These are phyloP conservation scores for Diuraphis noxia DNA, from an alignment of 1,140 invertebrate genomes.

Conservation along the genomic window DNA sequence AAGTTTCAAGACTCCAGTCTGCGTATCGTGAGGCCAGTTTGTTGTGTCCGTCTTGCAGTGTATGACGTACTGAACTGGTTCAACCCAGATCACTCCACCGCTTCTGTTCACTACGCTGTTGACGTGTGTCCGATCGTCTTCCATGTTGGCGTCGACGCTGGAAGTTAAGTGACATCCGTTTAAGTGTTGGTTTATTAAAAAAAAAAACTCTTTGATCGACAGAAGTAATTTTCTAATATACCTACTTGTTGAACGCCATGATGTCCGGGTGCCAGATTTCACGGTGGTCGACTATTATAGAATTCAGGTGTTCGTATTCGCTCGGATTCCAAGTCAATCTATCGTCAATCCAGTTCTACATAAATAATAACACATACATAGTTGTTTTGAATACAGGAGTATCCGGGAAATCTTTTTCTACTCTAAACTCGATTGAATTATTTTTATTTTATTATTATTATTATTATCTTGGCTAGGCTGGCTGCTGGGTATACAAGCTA, in stretches of 20 bases:
- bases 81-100: conserved; percentile 71
- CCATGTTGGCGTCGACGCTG: conserved; percentile 20
- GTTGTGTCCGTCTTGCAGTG: conserved; percentile 71
- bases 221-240: not conserved
- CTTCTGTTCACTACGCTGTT: conserved; percentile 56
- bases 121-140: conserved; percentile 24
- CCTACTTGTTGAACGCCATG: conserved; percentile 39
- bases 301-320: not conserved
- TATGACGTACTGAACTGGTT: conserved; percentile 68
- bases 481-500: not conserved
- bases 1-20: conserved; percentile 68
- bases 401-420: not conserved
- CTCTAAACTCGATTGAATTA: not conserved
- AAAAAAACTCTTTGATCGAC: not conserved
- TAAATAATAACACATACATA: not conserved
- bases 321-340: not conserved
- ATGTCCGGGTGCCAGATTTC: conserved; percentile 36
- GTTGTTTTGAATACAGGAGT: not conserved
- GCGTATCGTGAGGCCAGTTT: conserved; percentile 75
- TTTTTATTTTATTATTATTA: not conserved
- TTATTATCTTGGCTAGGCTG: not conserved
- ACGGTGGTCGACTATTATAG: conserved; percentile 9
- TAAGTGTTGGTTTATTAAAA: not conserved
- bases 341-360: conserved; percentile 33
- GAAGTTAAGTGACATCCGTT: not conserved